Percentiles rank a stretch among this genome's conserved stretches.
Conservation (phyloP, 2,113 vertebrate genomes). For the Perca schrenkii region DNA sequence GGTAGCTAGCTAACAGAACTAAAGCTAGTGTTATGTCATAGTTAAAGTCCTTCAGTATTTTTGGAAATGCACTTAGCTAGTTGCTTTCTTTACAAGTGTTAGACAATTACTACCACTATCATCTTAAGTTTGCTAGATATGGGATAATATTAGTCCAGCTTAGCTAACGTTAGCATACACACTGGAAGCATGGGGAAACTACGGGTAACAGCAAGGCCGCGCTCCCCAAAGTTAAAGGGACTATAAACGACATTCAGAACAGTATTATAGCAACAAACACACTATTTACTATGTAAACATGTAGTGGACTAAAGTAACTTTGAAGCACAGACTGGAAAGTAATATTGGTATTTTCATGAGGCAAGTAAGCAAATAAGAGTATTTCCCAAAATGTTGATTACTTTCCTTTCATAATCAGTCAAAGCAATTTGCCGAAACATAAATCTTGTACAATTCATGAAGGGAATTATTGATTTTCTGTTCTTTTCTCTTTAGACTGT, state of each 20-base stretch:
- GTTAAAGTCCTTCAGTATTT: background rate
- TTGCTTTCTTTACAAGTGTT: background rate
- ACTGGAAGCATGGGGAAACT: no score
- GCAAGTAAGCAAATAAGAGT: conserved; percentile 12
- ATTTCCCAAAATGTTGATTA: conserved; percentile 19
- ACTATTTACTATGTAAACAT: no score
- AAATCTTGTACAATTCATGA: conserved; percentile 10
- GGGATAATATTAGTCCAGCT: background rate
- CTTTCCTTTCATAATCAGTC: conserved; percentile 22
- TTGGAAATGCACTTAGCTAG: background rate
- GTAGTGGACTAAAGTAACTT: background rate
- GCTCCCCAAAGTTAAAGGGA: background rate
- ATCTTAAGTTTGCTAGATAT: background rate
- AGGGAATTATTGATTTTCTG: conserved; percentile 1
- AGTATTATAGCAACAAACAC: no score
- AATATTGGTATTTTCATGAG: background rate
- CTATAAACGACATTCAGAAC: no score
- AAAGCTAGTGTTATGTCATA: background rate
- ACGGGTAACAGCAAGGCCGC: background rate
- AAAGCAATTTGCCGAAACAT: conserved; percentile 24
- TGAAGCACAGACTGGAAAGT: background rate
- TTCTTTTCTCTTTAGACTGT: background rate
- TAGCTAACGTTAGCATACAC: background rate
- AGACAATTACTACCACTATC: background rate
- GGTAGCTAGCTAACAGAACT: background rate